phyloP scores from a whole-genome alignment of 2,113 vertebrate species.

The Crotalus viridis region DNA sequence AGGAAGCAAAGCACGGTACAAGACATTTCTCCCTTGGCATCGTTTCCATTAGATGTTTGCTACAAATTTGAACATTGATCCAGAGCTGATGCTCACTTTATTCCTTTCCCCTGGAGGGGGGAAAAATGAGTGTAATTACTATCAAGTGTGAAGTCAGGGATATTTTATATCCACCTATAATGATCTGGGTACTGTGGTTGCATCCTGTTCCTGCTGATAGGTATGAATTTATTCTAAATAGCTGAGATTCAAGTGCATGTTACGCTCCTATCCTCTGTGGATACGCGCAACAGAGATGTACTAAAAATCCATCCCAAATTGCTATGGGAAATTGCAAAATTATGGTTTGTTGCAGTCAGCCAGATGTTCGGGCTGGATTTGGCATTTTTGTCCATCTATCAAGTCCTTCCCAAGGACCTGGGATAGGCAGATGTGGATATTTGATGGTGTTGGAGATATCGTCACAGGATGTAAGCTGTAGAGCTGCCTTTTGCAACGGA shows the following conservation, averaged over 20 bases:
- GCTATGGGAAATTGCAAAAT: background rate
- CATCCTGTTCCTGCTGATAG: background rate
- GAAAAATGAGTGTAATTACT: no score
- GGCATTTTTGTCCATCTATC: background rate
- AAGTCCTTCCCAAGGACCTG: background rate
- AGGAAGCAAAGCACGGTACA: slow-evolving; percentile 28
- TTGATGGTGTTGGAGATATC: no score
- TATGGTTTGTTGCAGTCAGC: background rate
- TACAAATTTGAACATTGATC: slow-evolving; percentile 22
- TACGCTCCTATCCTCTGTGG: background rate
- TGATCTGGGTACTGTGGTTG: background rate
- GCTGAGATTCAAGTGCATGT: background rate
- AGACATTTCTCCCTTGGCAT: background rate
- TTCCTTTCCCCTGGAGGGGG: no score
- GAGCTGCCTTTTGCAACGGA: no score
- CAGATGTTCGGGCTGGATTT: background rate
- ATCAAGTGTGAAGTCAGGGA: background rate
- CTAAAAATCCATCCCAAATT: background rate
- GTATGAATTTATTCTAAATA: background rate
- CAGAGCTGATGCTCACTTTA: background rate
- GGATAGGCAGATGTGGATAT: no score
- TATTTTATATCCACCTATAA: background rate
- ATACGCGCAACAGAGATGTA: background rate
- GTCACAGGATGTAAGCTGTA: no score
- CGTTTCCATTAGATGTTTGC: slow-evolving; percentile 45